Percentiles rank a stretch among this genome's conserved stretches.
Conservation (phyloP, 1,140 invertebrate species). For the Ganaspis sp. region DNA sequence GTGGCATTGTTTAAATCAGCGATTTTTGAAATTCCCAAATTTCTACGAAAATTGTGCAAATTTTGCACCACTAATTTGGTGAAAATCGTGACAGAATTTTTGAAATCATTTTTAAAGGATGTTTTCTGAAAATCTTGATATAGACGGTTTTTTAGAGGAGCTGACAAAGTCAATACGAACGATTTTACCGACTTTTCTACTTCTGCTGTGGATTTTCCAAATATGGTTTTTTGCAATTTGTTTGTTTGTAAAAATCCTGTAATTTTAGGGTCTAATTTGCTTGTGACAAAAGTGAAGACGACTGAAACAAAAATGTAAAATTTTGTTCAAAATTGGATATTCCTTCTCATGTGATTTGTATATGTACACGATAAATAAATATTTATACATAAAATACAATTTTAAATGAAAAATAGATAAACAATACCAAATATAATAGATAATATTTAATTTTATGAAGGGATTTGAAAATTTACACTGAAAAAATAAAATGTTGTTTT, state of each 20-base stretch:
- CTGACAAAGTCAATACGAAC: not conserved
- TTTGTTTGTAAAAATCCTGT: not conserved
- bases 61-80: not conserved
- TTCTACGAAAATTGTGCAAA: not conserved
- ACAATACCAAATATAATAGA: not conserved
- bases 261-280: not conserved
- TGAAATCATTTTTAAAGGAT: not conserved
- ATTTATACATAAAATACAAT: no score
- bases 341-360: no score
- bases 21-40: not conserved
- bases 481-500: no score
- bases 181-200: not conserved
- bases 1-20: not conserved
- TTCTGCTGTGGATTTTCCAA: constrained; percentile 11
- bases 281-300: not conserved
- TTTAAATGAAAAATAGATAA: no score
- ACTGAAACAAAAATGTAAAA: not conserved
- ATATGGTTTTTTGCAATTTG: constrained; percentile 32
- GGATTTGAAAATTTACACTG: not conserved
- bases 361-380: no score
- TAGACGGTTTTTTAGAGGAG: not conserved
- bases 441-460: no score
- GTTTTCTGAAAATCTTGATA: not conserved
- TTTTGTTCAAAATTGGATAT: not conserved
- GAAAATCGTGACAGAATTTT: not conserved